Base-by-base conservation (phyloP, 2,797 vertebrate genomes). In the Todus mexicanus region DNA sequence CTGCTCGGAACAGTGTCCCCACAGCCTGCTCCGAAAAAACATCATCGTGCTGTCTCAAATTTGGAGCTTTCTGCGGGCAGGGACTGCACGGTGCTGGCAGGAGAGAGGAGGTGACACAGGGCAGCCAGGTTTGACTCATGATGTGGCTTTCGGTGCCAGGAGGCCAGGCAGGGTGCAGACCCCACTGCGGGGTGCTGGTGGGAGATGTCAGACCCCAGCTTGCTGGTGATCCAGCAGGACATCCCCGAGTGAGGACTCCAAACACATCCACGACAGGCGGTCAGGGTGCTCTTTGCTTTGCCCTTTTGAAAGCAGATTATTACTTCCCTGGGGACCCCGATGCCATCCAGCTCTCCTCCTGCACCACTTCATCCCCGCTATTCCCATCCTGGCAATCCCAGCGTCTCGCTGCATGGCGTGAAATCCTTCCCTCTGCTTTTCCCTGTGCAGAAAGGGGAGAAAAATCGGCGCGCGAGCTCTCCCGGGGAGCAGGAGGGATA, bases 361-460 rank as follows among this genome's bases (percentile, higher is more conserved):
- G 7, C 69, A 9, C 11, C 0, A 1, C 37, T 37, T 35, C 57
- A 7, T 84, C n/a, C 37, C 42, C 1, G 1, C 47, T 9, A 0
- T 38, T 57, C 74, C 22, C 43, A 37, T 7, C 40, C 12, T 1
- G 0, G 11, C 47, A 17, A 3, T 38, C 64, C 38, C 2, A 5
- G 60, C 65, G 7, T 53, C 70, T 74, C 12, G 1, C 69, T n/a
- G 5, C 4, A 0, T 15, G 65, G 48, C 2, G 3, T 56, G 71
- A 64, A 85, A 71, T 57, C 76, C 26, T 83, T 61, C 82, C 37
- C 90, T 77, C 91, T 26, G 42, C 65, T 68, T 89, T 56, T 14
- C 65, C 56, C 59, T 26, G 25, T 16, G 47, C 40, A 6, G 66
- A 31, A 83, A 37, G 14, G n/a, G 60, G n/a, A 80, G 63, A 69